Evolutionary conservation across 2,113 vertebrate species (phyloP), one percentile per base, ranked within the genome.

Genomic region (Lasiurus cinereus): DNA sequence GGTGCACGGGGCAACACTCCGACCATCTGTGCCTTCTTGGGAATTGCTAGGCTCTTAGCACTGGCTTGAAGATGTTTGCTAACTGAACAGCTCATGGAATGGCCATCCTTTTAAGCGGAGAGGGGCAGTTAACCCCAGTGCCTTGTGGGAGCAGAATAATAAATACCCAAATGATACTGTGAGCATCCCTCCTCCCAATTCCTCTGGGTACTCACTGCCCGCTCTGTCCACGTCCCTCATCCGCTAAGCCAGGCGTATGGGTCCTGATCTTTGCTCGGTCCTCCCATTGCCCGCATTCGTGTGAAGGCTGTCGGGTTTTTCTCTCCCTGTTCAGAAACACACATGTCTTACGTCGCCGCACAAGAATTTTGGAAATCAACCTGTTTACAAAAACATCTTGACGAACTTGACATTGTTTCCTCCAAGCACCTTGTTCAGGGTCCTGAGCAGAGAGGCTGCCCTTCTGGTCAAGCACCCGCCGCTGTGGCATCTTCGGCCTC

Each of bases 311-410:
- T n/a, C 21, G n/a, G 5, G 7, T 24, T 29, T 33, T 43, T 18
- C 43, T 54, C 56, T 59, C 36, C 69, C 12, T 16, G 2, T 77
- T 88, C 39, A 76, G 59, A 73, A 93, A 24, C 43, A 21, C 69
- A 77, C 22, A 59, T 80, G 59, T 88, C 67, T 90, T 72, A 24
- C 1, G 29, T 84, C 14, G 12, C 52, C 52, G 84, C 78, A 66
- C 22, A 70, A 88, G 86, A 84, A 79, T 95, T 96, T 80, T 77
- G 46, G 50, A 77, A 88, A n/a, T 76, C 69, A 80, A 69, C 62
- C 72, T 79, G 8, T 90, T 82, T 78, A 50, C 36, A 22, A 7
- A 83, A 86, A 64, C 69, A 48, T 14, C 18, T 22, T 48, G 43
- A 16, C 24, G 16, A 8, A 50, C 48, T 67, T 90, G 76, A 16